Evolutionary conservation across 2,888 invertebrate genomes (phyloP).

Genomic region (Dicroscelio sp.): DNA sequence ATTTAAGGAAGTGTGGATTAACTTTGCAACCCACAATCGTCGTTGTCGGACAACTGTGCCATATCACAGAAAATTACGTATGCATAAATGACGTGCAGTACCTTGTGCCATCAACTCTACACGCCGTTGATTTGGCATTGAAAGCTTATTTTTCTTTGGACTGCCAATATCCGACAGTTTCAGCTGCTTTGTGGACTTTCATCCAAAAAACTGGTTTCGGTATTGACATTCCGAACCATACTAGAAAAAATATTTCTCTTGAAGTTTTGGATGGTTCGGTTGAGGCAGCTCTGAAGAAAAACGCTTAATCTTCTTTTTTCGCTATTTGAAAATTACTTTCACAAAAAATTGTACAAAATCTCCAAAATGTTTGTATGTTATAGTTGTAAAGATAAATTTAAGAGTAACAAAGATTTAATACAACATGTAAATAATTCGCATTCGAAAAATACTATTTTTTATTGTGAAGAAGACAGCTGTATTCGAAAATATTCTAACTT

Average conservation of each 20-base stretch:
- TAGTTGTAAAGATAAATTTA: not conserved
- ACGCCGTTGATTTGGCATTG: constrained; percentile 36
- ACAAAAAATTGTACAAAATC: not conserved
- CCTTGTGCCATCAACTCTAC: not conserved
- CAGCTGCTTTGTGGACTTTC: constrained; percentile 43
- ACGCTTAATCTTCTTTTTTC: not conserved
- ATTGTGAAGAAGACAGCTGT: not conserved
- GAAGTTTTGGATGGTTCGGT: constrained; percentile 10
- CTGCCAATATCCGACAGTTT: constrained; percentile 22
- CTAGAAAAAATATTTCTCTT: constrained; percentile 19
- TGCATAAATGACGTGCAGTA: constrained; percentile 20
- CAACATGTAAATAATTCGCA: not conserved
- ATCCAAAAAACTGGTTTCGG: constrained; percentile 38
- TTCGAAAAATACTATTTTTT: not conserved
- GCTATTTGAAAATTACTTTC: no score
- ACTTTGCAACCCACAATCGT: constrained; percentile 51
- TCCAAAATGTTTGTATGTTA: not conserved
- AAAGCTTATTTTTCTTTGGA: constrained; percentile 31
- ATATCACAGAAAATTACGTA: constrained; percentile 4
- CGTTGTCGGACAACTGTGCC: constrained; percentile 11
- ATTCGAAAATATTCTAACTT: not conserved
- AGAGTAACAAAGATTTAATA: not conserved
- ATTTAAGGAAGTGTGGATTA: constrained; percentile 15
- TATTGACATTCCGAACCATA: not conserved
- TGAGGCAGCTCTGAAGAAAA: constrained; percentile 3